A percentile compares a stretch with the other conserved stretches of the same genome.
Evolutionary conservation across 2,797 vertebrate genomes (phyloP).

Genomic region (Mormyrops boulengeri): DNA sequence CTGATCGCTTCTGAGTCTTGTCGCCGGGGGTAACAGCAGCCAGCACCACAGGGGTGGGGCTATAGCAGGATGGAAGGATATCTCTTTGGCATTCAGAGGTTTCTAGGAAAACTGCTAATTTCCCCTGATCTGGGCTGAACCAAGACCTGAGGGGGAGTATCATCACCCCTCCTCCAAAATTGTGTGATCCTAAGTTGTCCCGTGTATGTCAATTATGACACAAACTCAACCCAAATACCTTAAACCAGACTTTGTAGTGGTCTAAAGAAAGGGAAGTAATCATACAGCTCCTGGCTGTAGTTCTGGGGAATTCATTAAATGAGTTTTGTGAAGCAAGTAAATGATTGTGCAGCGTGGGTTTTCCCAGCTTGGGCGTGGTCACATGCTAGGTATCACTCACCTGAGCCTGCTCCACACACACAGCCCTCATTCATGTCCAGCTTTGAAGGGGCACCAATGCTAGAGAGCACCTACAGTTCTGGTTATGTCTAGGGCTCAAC

Average conservation of each 20-base stretch:
- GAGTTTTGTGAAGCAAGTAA: background rate
- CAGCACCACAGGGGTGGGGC: slow-evolving; percentile 46
- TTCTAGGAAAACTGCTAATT: slow-evolving; percentile 26
- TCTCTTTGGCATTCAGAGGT: background rate
- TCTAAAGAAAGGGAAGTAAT: background rate
- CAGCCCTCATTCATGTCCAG: background rate
- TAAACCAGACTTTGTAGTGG: background rate
- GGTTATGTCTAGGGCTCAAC: background rate
- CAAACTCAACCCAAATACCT: background rate
- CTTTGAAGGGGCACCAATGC: background rate
- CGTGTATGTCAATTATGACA: background rate
- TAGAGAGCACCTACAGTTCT: background rate
- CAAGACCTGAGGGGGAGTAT: background rate
- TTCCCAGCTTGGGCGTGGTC: background rate
- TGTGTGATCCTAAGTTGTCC: background rate
- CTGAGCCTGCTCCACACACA: background rate
- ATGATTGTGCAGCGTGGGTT: background rate
- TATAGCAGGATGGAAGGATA: slow-evolving; percentile 20
- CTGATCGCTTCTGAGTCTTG: slow-evolving; percentile 84
- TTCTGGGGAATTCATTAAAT: background rate
- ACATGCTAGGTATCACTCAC: background rate
- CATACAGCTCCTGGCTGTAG: background rate
- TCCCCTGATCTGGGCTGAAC: background rate
- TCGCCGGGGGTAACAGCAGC: slow-evolving; percentile 75
- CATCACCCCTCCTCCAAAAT: background rate